Evolutionary conservation across 2,113 vertebrate genomes (phyloP).

Genomic region (Archilochus colubris): DNA sequence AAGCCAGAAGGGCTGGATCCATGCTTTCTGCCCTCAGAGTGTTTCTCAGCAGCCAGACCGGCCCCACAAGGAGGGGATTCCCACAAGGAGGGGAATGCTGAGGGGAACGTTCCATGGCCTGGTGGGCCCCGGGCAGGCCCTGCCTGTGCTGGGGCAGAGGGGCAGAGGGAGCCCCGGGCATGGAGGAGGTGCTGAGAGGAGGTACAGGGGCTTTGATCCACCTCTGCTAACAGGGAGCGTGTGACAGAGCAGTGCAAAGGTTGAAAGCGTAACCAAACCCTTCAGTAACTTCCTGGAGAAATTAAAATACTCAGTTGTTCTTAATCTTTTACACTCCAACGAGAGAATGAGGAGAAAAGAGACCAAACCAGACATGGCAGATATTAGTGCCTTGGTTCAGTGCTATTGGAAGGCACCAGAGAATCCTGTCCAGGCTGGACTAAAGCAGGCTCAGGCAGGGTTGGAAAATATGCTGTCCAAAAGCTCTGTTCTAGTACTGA

Average conservation of each 20-base stretch:
- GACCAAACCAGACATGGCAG: background rate
- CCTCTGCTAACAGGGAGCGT: background rate
- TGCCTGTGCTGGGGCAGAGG: too few relatives aligned
- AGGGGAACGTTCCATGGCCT: too few relatives aligned
- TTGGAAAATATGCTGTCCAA: background rate
- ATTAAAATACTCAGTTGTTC: background rate
- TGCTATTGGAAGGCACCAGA: background rate
- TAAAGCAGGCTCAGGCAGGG: background rate
- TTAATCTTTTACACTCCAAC: background rate
- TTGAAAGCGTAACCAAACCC: accelerated
- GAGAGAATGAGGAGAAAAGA: background rate
- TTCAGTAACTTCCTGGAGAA: background rate
- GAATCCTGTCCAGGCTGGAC: background rate
- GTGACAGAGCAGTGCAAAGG: background rate
- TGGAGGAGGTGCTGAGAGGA: too few relatives aligned
- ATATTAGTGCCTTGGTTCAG: background rate
- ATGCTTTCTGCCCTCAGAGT: too few relatives aligned
- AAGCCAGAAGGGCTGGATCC: too few relatives aligned
- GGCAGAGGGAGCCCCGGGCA: too few relatives aligned
- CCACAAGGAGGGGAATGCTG: too few relatives aligned
- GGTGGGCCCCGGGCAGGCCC: too few relatives aligned
- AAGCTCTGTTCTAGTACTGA: background rate
- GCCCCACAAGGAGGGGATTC: too few relatives aligned
- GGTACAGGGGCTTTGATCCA: background rate
- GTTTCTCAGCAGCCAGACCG: too few relatives aligned